Evolutionary conservation across 1,140 invertebrate genomes (phyloP), one percentile per base, ranked within the genome.

Genomic region (Condylostylus longicornis): DNA sequence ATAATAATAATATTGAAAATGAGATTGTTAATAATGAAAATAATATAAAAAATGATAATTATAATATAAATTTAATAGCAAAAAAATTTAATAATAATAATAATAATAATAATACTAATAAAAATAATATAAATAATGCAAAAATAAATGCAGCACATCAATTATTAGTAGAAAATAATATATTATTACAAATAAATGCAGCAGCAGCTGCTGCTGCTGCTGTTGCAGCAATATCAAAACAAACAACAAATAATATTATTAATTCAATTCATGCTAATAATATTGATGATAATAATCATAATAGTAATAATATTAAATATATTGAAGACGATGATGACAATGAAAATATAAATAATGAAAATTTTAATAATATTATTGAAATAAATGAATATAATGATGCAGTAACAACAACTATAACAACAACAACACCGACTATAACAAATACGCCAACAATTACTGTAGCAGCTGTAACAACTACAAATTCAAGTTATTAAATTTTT

Each of bases 381-480:
- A 3, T 14, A 70, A 15, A 58, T 71, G 14, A 58, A 63, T 36
- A 68, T 67, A 43, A 44, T 67, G 49, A 45, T 59, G 9, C 29
- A 31, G 17, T 31, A 31, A 9, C 17, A 4, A 14, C 29, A 27
- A 13, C 25, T 27, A n/a, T 15, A 31, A 12, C 13, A 31, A 4
- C 17, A 31, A 15, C 17, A 46, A 12, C 27, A 39, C 13, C 20
- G 37, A 32, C 18, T 19, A 40, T 36, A 42, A 25, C 2, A 29
- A 13, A 9, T 30, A 23, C 6, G 15, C 40, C 30, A 28, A 17
- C 7, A 35, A 23, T 15, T 35, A 41, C 18, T 22, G 14, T 51
- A 58, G 69, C 45, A 43, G 35, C 53, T 52, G 42, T 58, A 47
- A 27, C 53, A 58, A 21, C 51, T 55, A 17, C 51, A 56, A 27